These are phyloP conservation scores for Torymus tubicola DNA, from an alignment of 2,888 invertebrate genomes.

Conservation along the genomic window DNA sequence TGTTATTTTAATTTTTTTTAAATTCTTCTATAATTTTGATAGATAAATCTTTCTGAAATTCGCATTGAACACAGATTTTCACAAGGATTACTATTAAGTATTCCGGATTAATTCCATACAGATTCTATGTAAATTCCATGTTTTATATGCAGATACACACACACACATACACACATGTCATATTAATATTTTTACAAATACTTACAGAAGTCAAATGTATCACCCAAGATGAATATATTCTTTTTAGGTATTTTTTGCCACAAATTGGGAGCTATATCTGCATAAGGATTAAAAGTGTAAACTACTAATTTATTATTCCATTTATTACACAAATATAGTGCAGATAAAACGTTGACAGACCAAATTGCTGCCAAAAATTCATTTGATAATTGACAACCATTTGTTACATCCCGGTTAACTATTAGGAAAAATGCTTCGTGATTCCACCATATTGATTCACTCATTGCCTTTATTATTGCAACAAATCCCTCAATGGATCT, in stretches of 20 bases:
- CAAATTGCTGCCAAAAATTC: not conserved
- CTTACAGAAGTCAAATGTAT: too few species aligned
- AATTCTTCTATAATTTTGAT: too few species aligned
- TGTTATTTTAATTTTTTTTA: too few species aligned
- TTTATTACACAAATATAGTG: not conserved
- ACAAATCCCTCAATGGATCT: not conserved
- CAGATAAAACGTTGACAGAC: not conserved
- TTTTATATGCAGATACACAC: too few species aligned
- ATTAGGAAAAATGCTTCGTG: not conserved
- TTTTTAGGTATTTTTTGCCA: not conserved
- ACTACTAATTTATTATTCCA: not conserved
- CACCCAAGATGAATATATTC: too few species aligned
- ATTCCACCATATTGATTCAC: conserved; percentile 1
- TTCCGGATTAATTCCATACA: too few species aligned
- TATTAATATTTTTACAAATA: too few species aligned
- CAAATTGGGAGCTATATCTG: not conserved
- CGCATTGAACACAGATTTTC: too few species aligned
- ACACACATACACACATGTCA: too few species aligned
- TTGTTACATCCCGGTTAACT: not conserved
- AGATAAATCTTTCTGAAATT: too few species aligned
- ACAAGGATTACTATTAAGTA: too few species aligned
- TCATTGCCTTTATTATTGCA: not conserved
- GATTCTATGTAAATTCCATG: too few species aligned
- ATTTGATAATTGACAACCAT: not conserved
- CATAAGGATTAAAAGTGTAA: conserved; percentile 18